A percentile compares a stretch with the other conserved stretches of the same genome.
These are phyloP conservation scores for Andrena hattorfiana DNA, from an alignment of 2,888 invertebrate species.

Conservation along the genomic window DNA sequence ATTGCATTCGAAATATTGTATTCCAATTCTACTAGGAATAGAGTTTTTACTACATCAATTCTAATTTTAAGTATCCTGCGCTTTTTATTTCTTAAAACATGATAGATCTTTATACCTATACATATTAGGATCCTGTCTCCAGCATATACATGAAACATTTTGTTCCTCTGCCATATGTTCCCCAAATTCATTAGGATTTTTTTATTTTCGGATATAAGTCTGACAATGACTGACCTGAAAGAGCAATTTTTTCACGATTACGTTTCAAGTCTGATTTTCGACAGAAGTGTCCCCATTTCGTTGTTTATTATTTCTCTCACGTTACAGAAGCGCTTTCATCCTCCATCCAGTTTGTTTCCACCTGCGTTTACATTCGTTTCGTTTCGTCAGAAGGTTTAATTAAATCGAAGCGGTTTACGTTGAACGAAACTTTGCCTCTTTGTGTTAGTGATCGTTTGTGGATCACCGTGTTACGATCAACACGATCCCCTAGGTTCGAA, in stretches of 20 bases:
- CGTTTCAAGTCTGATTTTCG: neutral
- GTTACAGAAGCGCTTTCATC: neutral
- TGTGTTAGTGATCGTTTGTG: neutral
- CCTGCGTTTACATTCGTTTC: neutral
- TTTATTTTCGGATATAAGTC: neutral
- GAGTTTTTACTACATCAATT: no score
- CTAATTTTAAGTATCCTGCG: no score
- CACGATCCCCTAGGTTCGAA: neutral
- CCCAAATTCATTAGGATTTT: no score
- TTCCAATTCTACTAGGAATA: no score
- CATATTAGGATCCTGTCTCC: no score
- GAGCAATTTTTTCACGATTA: no score
- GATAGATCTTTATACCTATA: no score
- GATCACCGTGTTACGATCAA: conserved; percentile 3
- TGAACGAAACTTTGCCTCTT: conserved; percentile 12
- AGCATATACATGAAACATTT: no score
- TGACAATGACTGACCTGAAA: no score
- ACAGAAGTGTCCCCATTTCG: neutral
- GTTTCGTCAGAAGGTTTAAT: conserved; percentile 31
- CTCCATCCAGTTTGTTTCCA: neutral
- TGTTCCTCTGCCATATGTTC: no score
- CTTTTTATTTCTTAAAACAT: no score
- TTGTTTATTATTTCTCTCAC: neutral
- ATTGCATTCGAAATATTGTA: no score
- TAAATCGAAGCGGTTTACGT: conserved; percentile 23